Conservation (phyloP, 2,797 vertebrate genomes). For the Adrianichthys oophorus region DNA sequence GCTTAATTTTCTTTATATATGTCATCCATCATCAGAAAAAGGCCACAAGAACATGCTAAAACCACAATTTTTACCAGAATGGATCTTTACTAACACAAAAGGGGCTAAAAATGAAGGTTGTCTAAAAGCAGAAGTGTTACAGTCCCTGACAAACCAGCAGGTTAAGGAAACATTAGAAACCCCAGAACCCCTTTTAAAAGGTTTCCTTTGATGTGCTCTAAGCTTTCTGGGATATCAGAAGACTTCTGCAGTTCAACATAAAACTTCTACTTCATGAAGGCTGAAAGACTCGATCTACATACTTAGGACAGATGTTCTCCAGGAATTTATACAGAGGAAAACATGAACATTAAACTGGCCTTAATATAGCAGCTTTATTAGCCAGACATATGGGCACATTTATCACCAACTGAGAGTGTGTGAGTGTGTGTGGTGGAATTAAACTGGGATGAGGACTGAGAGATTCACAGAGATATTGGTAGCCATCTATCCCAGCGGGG, state of each 20-base stretch:
- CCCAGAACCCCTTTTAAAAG: constrained; percentile 44
- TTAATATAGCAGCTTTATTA: constrained; percentile 6
- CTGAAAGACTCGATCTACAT: constrained; percentile 31
- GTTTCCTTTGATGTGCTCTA: constrained; percentile 55
- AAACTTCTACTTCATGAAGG: constrained; percentile 40
- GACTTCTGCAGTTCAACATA: constrained; percentile 51
- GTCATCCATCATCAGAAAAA: no score
- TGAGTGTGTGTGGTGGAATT: constrained; percentile 8
- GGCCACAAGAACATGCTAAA: no score
- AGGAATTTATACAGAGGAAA: background rate
- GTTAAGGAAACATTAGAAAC: constrained; percentile 60
- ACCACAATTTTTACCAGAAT: background rate
- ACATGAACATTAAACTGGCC: constrained; percentile 6
- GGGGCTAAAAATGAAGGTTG: constrained; percentile 33
- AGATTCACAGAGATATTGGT: constrained; percentile 33
- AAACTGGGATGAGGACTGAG: constrained; percentile 13
- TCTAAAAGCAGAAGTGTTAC: constrained; percentile 59
- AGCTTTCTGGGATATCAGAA: constrained; percentile 57
- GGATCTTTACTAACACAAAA: constrained; percentile 14
- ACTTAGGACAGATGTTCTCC: constrained; percentile 31
- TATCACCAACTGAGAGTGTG: constrained; percentile 8
- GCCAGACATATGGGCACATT: constrained; percentile 4
- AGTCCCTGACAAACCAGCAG: constrained; percentile 67
- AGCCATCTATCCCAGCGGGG: constrained; percentile 39
- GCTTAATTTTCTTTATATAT: no score